Base-by-base conservation (phyloP, 2,113 vertebrate species). In the Peromyscus californicus region DNA sequence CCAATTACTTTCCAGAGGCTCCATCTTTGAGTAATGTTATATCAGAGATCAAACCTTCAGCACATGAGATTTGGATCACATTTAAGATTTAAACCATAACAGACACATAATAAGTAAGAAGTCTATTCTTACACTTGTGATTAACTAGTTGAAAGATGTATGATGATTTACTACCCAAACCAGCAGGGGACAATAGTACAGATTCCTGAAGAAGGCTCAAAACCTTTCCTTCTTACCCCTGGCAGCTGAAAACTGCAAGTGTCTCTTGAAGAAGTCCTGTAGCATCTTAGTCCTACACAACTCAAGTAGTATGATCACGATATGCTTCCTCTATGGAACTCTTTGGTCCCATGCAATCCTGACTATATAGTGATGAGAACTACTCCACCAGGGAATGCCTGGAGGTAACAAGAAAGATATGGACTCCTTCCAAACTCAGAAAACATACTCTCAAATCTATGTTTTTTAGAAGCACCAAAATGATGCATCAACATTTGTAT, bases 401-500 rank as follows among this genome's bases (percentile, higher is more conserved):
- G 7, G 74, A 70, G 59, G 51, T 42, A 86, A 45, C 13, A 33
- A 82, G 36, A 33, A 70, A 88, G 92, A 26, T 11, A 26, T 31
- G 33, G 26, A 63, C 36, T 84, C 39, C 31, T 95, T 69, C 48
- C 19, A 83, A 74, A 86, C 3, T 54, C 12, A 54, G 54, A 67
- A 67, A 67, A 42, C 48, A 8, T 39, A 4, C 61, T 84, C 65
- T 95, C 42, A 93, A 93, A 45, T 89, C 16, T 76, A 82, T 67
- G 39, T 1, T 42, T 93, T 72, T 26, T 69, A 0, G 21, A 12
- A 63, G 59, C 12, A 74, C 4, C 36, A 57, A 8, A 61, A 69
- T 87, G 19, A 72, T 31, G 24, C 70, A 17, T 75, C 92, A 80
- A 72, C 92, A 96, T 93, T 90, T 95, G 13, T 39, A 69, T n/a